phyloP scores from a whole-genome alignment of 2,888 invertebrate species.

The Baronia brevicornis region DNA sequence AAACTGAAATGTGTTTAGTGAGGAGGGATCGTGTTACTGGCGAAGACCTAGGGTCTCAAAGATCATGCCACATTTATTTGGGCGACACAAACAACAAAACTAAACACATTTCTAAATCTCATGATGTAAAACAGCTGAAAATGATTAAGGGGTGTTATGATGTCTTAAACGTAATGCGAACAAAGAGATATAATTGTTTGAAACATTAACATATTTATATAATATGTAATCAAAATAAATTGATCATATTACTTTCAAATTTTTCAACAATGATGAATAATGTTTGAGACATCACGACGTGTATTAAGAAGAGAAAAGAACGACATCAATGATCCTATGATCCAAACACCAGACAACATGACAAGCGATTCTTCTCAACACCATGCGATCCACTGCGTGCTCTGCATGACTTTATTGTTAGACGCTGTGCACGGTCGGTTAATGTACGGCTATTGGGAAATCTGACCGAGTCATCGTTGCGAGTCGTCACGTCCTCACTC shows the following conservation, averaged over 20 bases:
- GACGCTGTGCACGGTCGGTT: conserved; percentile 25
- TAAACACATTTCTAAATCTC: conserved; percentile 30
- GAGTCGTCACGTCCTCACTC: conserved; percentile 43
- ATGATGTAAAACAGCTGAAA: conserved; percentile 21
- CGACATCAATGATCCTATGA: conserved; percentile 19
- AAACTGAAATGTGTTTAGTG: conserved; percentile 27
- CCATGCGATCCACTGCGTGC: conserved; percentile 31
- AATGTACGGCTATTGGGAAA: conserved; percentile 25
- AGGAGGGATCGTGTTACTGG: conserved; percentile 7
- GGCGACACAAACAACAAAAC: conserved; percentile 21
- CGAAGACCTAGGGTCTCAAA: conserved; percentile 9
- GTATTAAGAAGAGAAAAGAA: conserved; percentile 22
- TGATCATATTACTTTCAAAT: too few relatives aligned
- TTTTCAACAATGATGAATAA: too few relatives aligned
- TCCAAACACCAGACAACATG: conserved; percentile 23
- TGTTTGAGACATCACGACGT: conserved; percentile 19
- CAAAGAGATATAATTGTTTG: too few relatives aligned
- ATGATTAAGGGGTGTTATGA: conserved; percentile 22
- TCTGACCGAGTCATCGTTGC: conserved; percentile 64
- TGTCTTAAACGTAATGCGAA: conserved; percentile 16
- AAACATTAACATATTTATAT: too few relatives aligned
- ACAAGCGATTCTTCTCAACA: conserved; percentile 23
- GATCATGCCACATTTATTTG: conserved; percentile 17
- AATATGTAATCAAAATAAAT: too few relatives aligned
- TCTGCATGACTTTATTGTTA: conserved; percentile 23